Percentiles rank a stretch among this genome's conserved stretches.
Conservation (phyloP, 1,140 invertebrate species). For the Lepidurus apus region DNA sequence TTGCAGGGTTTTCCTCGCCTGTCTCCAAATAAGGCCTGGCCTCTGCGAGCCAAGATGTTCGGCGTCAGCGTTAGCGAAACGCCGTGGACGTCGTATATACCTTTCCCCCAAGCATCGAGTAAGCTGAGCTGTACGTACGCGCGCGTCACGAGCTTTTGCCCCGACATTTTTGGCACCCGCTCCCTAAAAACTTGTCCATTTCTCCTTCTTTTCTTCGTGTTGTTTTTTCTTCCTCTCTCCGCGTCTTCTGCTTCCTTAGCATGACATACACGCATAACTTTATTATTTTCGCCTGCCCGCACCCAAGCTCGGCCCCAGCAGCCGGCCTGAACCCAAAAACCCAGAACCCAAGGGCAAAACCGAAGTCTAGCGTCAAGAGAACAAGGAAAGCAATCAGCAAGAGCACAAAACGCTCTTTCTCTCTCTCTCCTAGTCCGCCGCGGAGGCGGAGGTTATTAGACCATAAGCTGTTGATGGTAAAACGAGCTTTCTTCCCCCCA, state of each 20-base stretch:
- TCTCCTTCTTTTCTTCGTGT: background rate
- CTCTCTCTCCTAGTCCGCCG: background rate
- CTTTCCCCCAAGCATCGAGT: no score
- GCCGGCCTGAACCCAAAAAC: background rate
- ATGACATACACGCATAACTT: slow-evolving; percentile 3
- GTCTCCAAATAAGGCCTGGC: no score
- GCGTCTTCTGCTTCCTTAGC: background rate
- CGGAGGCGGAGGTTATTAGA: slow-evolving; percentile 9
- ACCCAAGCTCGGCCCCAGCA: background rate
- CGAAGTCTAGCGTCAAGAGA: background rate
- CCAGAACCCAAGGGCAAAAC: background rate
- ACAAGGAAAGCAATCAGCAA: background rate
- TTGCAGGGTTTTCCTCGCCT: no score
- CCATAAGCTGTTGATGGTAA: slow-evolving; percentile 21
- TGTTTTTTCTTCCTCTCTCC: background rate
- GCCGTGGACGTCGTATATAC: no score
- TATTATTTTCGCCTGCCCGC: background rate
- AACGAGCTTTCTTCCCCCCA: background rate
- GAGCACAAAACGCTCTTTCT: background rate
- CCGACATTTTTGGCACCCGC: slow-evolving; percentile 17
- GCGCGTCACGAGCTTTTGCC: background rate
- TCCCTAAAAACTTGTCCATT: background rate
- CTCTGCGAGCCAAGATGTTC: no score
- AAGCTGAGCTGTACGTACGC: background rate
- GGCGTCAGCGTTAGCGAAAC: no score